Percentiles rank a stretch among this genome's conserved stretches.
These are phyloP conservation scores for Drosophila aff. DNA, from an alignment of 1,140 invertebrate genomes.

Conservation along the genomic window DNA sequence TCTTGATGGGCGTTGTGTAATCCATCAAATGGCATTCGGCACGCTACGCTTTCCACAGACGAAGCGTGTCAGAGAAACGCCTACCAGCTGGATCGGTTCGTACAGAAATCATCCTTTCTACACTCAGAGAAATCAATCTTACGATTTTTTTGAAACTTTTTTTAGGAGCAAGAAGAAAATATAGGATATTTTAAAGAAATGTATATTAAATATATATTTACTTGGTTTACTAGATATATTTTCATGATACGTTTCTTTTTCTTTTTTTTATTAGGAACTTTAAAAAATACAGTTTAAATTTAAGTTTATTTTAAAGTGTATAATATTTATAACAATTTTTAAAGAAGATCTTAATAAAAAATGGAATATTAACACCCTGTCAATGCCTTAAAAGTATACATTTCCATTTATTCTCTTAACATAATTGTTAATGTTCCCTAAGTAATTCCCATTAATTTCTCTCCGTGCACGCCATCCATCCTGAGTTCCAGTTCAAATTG, in stretches of 20 bases:
- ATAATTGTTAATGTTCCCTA: neutral
- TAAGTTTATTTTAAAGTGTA: neutral
- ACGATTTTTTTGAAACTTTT: neutral
- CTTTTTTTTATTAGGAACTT: too few species aligned
- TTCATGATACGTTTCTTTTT: too few species aligned
- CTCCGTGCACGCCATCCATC: neutral
- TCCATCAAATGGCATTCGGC: slow-evolving; percentile 70
- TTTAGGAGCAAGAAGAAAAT: neutral
- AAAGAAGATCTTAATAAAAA: too few species aligned
- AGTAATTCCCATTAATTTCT: neutral
- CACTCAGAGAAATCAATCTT: neutral
- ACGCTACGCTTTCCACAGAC: slow-evolving; percentile 60
- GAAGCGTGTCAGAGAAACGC: slow-evolving; percentile 73
- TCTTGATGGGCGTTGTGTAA: slow-evolving; percentile 54
- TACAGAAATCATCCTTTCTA: slow-evolving; percentile 21
- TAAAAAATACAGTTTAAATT: too few species aligned
- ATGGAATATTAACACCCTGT: too few species aligned
- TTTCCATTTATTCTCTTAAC: neutral
- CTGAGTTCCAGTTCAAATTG: slow-evolving; percentile 38
- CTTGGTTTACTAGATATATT: neutral
- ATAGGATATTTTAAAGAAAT: rapidly evolving
- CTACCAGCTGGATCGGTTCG: slow-evolving; percentile 57
- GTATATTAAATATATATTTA: neutral
- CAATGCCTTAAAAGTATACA: too few species aligned
- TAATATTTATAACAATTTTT: neutral